Evolutionary conservation across 1,140 invertebrate species (phyloP), one percentile per base, ranked within the genome.

Genomic region (Zaprionus vittiger): DNA sequence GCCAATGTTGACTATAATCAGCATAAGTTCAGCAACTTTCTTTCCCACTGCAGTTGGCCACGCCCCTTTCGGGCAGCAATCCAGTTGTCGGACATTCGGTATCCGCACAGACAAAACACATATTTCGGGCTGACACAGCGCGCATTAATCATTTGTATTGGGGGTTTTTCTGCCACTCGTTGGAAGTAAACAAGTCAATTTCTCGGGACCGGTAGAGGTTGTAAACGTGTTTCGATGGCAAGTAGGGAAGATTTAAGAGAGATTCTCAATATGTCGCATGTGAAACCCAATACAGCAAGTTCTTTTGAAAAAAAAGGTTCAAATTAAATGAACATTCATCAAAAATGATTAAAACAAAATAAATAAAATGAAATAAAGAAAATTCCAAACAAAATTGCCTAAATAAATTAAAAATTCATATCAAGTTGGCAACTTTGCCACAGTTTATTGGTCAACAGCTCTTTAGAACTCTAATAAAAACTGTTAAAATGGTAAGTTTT

Each of bases 61-160:
- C 79, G 77, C 83, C 83, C 24, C 14, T 37, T 26, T 52, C 17
- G n/a, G 47, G 17, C 49, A 38, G n/a, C 20, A 15, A 31, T n/a
- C 26, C 54, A 7, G 15, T n/a, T 47, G 41, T 47, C 54, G 11
- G 14, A 20, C 47, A 37, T 14, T 37, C 12, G 12, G 12, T 14
- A 52, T 34, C 52, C 49, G 47, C 56, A 60, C 65, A 79, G 82
- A 86, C 83, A 85, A 64, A 37, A 73, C 77, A 82, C 74, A 84
- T 89, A 84, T 87, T 84, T 84, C 52, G 65, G 70, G 83, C 84
- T 89, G 84, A 89, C 84, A 79, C 81, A 81, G 84, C 84, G 37
- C 34, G 66, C 84, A 89, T 89, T 90, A 89, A 89, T 89, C 84
- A 89, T 89, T 87, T 76, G 84, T 72, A 76, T 77, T 73, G 78